Evolutionary conservation across 2,888 invertebrate species (phyloP).

Genomic region (Mayetiola destructor): DNA sequence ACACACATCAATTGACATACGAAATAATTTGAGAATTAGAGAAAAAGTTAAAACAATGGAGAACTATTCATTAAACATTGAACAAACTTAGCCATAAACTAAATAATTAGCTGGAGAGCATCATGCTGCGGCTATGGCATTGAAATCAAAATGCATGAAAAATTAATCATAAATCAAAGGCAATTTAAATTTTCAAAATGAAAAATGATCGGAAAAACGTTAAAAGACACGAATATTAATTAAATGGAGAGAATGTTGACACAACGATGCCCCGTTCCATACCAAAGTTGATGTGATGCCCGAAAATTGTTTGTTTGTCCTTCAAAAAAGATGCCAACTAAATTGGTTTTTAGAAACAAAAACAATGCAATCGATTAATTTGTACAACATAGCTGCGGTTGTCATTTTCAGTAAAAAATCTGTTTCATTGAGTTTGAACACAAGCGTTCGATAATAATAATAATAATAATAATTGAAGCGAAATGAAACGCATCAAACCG

Average conservation of each 20-base stretch:
- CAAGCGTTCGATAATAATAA: neutral
- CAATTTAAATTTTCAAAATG: too few species aligned
- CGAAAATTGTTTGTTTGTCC: neutral
- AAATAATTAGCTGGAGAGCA: neutral
- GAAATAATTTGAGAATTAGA: neutral
- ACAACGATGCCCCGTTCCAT: neutral
- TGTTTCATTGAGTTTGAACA: neutral
- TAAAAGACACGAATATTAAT: neutral
- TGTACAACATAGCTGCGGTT: too few species aligned
- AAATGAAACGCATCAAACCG: neutral
- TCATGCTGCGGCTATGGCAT: neutral
- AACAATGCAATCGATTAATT: constrained; percentile 2
- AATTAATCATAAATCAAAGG: neutral
- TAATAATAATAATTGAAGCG: neutral
- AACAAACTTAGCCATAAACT: neutral
- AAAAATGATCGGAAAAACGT: neutral
- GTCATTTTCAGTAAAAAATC: neutral
- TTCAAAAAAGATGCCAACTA: neutral
- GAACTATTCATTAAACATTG: neutral
- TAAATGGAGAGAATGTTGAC: neutral
- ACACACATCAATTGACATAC: too few species aligned
- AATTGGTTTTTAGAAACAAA: neutral
- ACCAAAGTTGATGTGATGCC: neutral
- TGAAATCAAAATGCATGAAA: neutral
- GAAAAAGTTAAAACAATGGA: neutral